Evolutionary conservation across 2,113 vertebrate genomes (phyloP).

Genomic region (Strix aluco): DNA sequence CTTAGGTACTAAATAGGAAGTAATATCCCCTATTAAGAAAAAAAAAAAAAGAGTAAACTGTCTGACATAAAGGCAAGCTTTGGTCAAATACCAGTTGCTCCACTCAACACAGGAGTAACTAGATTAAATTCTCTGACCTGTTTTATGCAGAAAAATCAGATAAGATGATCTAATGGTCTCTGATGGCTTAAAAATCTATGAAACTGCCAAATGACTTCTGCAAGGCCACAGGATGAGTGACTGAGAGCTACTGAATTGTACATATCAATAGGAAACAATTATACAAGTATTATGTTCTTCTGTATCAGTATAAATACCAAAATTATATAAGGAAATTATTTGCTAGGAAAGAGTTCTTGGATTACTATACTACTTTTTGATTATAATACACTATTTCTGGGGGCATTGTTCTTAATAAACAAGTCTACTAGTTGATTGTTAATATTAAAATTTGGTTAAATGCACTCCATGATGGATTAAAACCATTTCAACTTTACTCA

Average conservation of each 20-base stretch:
- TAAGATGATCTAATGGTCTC: slow-evolving; percentile 14
- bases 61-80: neutral
- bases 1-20: neutral
- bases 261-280: neutral
- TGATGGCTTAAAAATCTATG: slow-evolving; percentile 32
- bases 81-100: neutral
- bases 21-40: neutral
- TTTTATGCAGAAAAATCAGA: neutral
- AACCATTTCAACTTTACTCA: neutral
- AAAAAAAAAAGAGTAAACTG: neutral
- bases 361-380: neutral
- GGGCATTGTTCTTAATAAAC: neutral
- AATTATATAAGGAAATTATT: neutral
- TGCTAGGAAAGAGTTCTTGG: neutral
- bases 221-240: neutral
- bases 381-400: neutral
- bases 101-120: neutral
- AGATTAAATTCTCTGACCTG: neutral
- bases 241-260: neutral
- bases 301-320: neutral
- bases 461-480: neutral
- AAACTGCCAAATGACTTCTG: slow-evolving; percentile 4
- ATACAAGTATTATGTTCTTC: neutral
- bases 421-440: neutral
- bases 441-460: neutral